These are phyloP conservation scores for Enteromius radiatus DNA, from an alignment of 2,797 vertebrate species.

Conservation along the genomic window DNA sequence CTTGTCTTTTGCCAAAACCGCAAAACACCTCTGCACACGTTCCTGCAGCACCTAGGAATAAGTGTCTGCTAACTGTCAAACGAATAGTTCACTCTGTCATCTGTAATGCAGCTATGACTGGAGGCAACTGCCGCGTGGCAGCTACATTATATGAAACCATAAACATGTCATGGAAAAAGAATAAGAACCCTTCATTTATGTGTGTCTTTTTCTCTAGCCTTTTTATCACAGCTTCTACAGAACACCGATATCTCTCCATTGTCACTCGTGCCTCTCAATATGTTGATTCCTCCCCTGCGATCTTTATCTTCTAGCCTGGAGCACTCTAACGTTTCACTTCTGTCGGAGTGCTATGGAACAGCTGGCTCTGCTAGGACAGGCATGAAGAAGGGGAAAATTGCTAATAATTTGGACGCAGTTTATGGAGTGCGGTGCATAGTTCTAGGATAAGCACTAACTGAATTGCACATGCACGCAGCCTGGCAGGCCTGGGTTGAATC, in stretches of 20 bases:
- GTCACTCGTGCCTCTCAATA: conserved; percentile 45
- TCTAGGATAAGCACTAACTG: conserved; percentile 39
- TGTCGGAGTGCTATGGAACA: conserved; percentile 18
- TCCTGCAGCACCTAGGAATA: conserved; percentile 10
- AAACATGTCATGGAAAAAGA: conserved; percentile 69
- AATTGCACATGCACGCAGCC: conserved; percentile 32
- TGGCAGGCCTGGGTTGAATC: conserved; percentile 2
- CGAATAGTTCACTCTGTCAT: conserved; percentile 62
- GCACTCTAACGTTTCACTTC: conserved; percentile 52
- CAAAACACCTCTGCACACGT: conserved; percentile 2
- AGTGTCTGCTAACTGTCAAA: conserved; percentile 49
- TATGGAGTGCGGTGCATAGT: conserved; percentile 42
- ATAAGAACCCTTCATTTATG: conserved; percentile 50
- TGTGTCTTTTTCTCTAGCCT: conserved; percentile 33
- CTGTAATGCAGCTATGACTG: conserved; percentile 55
- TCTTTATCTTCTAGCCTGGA: conserved; percentile 45
- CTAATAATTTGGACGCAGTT: conserved; percentile 40
- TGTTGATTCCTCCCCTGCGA: conserved; percentile 33
- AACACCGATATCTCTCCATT: conserved; percentile 58
- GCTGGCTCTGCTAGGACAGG: conserved; percentile 38
- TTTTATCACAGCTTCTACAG: conserved; percentile 17
- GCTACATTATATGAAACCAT: conserved; percentile 65
- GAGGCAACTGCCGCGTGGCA: conserved; percentile 55
- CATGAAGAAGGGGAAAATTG: conserved; percentile 30
- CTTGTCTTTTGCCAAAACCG: not conserved